Percentiles rank a stretch among this genome's conserved stretches.
These are phyloP conservation scores for Polyodon spathula DNA, from an alignment of 2,113 vertebrate genomes.

Conservation along the genomic window DNA sequence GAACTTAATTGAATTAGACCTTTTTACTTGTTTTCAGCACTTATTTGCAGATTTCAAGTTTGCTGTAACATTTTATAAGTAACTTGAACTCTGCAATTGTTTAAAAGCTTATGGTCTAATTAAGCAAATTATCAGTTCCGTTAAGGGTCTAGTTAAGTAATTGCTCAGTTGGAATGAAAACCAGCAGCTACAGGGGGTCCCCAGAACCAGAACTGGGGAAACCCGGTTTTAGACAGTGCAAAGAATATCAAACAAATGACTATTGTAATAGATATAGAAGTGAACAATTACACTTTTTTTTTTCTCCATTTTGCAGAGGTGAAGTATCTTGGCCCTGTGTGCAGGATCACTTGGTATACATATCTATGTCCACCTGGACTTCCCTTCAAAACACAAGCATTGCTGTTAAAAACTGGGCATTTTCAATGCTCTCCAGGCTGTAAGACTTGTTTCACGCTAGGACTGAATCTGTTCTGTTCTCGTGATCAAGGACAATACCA, in stretches of 20 bases:
- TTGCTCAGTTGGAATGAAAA: no score
- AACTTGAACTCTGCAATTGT: no score
- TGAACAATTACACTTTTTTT: no score
- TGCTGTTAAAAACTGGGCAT: constrained; percentile 72
- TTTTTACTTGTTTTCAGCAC: no score
- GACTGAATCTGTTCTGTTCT: constrained; percentile 16
- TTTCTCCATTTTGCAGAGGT: constrained; percentile 52
- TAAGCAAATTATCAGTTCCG: no score
- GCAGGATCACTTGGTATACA: constrained; percentile 58
- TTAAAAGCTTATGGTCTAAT: no score
- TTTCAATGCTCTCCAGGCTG: constrained; percentile 62
- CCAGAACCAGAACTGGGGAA: background rate
- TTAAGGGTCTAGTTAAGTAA: no score
- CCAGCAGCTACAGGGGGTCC: no score
- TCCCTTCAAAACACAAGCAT: constrained; percentile 68
- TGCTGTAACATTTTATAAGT: no score
- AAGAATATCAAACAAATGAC: background rate
- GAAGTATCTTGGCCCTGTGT: constrained; percentile 69
- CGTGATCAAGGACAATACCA: background rate
- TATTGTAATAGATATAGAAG: no score
- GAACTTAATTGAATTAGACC: background rate
- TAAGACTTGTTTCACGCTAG: constrained; percentile 33
- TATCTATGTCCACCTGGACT: constrained; percentile 72
- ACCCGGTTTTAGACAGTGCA: background rate
- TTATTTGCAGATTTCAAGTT: no score